Conservation (phyloP, 2,888 invertebrate species). For the Agelastica alni region DNA sequence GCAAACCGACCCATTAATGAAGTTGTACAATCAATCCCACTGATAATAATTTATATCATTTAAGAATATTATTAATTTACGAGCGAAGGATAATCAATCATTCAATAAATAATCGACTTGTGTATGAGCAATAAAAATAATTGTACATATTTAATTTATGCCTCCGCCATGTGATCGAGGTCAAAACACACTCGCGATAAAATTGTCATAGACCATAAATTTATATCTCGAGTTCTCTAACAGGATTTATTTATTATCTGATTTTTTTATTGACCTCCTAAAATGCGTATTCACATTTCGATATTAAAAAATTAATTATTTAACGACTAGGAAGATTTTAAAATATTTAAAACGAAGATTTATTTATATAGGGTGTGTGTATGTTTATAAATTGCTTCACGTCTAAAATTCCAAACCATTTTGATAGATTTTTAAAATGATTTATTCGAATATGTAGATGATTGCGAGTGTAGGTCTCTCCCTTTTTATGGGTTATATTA, state of each 20-base stretch:
- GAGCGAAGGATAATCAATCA: slow-evolving; percentile 32
- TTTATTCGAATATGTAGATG: too few relatives aligned
- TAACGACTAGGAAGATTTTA: too few relatives aligned
- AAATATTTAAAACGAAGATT: too few relatives aligned
- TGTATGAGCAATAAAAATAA: slow-evolving; percentile 33
- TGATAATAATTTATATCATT: slow-evolving; percentile 31
- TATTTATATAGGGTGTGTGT: too few relatives aligned
- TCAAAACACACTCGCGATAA: slow-evolving; percentile 19
- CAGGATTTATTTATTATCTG: neutral
- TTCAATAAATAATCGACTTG: slow-evolving; percentile 28
- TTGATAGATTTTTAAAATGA: too few relatives aligned
- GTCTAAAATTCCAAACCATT: too few relatives aligned
- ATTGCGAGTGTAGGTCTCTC: too few relatives aligned
- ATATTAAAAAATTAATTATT: too few relatives aligned
- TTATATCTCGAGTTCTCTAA: neutral
- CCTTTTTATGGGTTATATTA: too few relatives aligned
- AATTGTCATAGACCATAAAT: slow-evolving; percentile 21
- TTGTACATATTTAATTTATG: slow-evolving; percentile 30
- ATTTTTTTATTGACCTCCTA: too few relatives aligned
- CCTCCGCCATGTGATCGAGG: slow-evolving; percentile 29
- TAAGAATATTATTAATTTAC: slow-evolving; percentile 31
- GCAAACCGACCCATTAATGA: slow-evolving; percentile 21
- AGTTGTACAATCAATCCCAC: slow-evolving; percentile 22
- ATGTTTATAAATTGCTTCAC: too few relatives aligned
- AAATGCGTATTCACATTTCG: too few relatives aligned